Conservation (phyloP, 2,888 invertebrate species). For the Parnassius glacialis region DNA sequence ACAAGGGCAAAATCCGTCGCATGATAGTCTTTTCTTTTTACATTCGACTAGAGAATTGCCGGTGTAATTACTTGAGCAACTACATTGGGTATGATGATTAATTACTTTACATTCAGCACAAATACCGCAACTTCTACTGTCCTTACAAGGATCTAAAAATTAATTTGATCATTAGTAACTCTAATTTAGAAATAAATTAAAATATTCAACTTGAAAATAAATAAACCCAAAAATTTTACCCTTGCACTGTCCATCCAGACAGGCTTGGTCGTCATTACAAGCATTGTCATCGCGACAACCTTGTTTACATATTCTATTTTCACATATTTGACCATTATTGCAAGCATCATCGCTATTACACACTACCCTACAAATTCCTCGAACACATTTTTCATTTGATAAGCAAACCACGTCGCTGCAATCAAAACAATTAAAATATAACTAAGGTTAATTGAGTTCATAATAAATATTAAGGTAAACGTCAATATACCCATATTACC, state of each 20-base stretch:
- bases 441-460: background rate
- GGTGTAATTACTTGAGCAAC: conserved; percentile 89
- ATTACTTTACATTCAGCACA: conserved; percentile 91
- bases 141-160: conserved; percentile 87
- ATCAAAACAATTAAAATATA: conserved; percentile 34
- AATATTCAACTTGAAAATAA: background rate
- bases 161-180: background rate
- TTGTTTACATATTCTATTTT: conserved; percentile 90
- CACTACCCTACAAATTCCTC: conserved; percentile 90
- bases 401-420: conserved; percentile 90
- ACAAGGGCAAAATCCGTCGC: conserved; percentile 89
- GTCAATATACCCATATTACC: conserved; percentile 58
- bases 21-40: conserved; percentile 84
- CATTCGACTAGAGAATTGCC: conserved; percentile 92
- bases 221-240: conserved; percentile 61
- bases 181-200: background rate
- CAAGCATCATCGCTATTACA: conserved; percentile 94
- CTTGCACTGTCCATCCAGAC: conserved; percentile 90
- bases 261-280: conserved; percentile 88
- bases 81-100: conserved; percentile 92
- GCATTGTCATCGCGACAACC: conserved; percentile 93
- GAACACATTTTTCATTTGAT: conserved; percentile 91
- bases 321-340: conserved; percentile 90
- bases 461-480: background rate
- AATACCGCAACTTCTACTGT: conserved; percentile 87